A percentile compares a stretch with the other conserved stretches of the same genome.
Evolutionary conservation across 2,797 vertebrate species (phyloP).

Genomic region (Coregonus sp.): DNA sequence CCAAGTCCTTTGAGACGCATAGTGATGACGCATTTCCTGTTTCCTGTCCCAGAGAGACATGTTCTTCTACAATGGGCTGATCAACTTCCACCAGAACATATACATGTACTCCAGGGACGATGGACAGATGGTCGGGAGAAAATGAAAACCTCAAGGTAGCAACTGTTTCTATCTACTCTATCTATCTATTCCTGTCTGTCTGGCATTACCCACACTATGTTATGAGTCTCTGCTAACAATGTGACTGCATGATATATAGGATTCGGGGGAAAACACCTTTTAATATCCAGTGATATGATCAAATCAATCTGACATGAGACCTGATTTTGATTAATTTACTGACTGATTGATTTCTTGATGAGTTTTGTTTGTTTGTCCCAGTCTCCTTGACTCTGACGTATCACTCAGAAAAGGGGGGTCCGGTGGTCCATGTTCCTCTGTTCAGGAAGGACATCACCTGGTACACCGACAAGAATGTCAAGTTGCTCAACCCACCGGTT

Average conservation of each 20-base stretch:
- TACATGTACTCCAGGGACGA: constrained; percentile 88
- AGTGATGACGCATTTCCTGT: background rate
- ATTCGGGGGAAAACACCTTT: background rate
- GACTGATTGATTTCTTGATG: too few species aligned
- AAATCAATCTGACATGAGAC: too few species aligned
- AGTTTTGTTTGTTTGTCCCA: constrained; percentile 47
- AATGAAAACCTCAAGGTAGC: constrained; percentile 66
- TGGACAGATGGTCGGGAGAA: constrained; percentile 79
- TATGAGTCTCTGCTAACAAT: background rate
- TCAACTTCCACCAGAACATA: constrained; percentile 93
- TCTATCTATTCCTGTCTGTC: background rate
- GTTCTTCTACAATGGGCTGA: constrained; percentile 89
- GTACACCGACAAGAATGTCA: constrained; percentile 94
- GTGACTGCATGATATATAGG: too few species aligned
- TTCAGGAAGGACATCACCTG: constrained; percentile 83
- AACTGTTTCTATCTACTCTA: background rate
- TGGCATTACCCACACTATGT: background rate
- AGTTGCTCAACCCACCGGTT: constrained; percentile 82
- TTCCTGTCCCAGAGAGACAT: constrained; percentile 76
- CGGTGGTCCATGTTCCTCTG: constrained; percentile 67
- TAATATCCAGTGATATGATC: too few species aligned
- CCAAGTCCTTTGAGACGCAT: background rate
- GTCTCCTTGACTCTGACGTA: constrained; percentile 82
- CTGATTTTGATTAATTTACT: too few species aligned
- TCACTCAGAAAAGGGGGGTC: background rate